Base-by-base conservation (phyloP, 2,888 invertebrate genomes). In the Teleiodes luculella region DNA sequence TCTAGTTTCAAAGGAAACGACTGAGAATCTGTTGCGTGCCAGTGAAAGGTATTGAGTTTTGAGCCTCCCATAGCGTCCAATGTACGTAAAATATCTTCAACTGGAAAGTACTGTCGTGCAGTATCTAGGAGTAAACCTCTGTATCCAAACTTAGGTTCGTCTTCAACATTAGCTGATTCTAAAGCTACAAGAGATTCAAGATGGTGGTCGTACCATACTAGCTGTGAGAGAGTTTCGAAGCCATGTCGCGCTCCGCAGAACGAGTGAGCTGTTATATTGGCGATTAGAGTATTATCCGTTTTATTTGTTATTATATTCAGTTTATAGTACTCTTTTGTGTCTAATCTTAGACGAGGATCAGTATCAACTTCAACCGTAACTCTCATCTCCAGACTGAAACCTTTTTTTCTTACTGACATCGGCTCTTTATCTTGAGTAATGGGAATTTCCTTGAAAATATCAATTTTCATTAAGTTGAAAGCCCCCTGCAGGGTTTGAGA, bases 21-120 rank as follows among this genome's bases (percentile, higher is more conserved):
- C 78, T 98, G 97, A 11, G 97, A 96, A 78, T 98, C 98, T 2
- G 94, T 94, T 28, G 95, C 91, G 71, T 96, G 96, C 98, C 98
- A 98, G 73, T 98, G 98, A 72, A 98, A 95, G 1, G 96, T 95
- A 83, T 98, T 98, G 61, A 98, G 80, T 81, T 98, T 98, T 66
- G 94, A 93, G 41, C 95, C 93, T 0, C 95, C 93, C 98, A 98
- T 97, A 2, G 95, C 97, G 56, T 96, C 94, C 68, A 98, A 85
- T 7, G 95, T 94, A 8, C 94, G 91, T 66, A 94, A 92, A 37
- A 96, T 90, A 51, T 93, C 91, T 10, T 90, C 91, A 1, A 96
- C 89, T 0, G 95, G 93, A 72, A 98, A 94, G 79, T 93, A 98
- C 79, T 98, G 97, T 20, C 98, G 90, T 0, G 97, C 94, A 0